Conservation (phyloP, 2,888 invertebrate genomes). For the Mimas tiliae region DNA sequence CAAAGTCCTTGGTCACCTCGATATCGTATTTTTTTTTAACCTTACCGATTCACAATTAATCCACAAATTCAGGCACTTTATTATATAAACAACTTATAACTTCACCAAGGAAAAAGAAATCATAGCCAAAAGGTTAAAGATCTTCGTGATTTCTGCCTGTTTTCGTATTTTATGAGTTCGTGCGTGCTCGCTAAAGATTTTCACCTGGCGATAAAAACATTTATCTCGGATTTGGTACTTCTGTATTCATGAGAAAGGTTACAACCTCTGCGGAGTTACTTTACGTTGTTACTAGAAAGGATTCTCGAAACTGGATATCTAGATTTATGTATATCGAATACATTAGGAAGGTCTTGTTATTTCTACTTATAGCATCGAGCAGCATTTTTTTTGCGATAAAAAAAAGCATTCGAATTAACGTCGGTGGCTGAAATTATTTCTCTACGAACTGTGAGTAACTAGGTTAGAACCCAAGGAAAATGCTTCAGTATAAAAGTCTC, state of each 20-base stretch:
- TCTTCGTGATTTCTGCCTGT: slow-evolving; percentile 7
- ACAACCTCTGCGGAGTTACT: neutral
- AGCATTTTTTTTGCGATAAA: no score
- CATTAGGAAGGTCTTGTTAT: neutral
- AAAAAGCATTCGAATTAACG: no score
- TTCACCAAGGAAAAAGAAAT: neutral
- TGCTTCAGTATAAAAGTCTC: no score
- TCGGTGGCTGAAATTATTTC: no score
- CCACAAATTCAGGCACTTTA: no score
- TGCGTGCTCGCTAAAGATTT: slow-evolving; percentile 14
- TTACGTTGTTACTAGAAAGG: neutral
- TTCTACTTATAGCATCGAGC: no score
- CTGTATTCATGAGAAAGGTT: slow-evolving; percentile 18
- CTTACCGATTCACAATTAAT: no score
- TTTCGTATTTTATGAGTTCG: slow-evolving; percentile 9
- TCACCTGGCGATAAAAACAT: slow-evolving; percentile 10
- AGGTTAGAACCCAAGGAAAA: no score
- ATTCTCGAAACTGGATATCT: neutral
- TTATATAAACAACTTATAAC: neutral
- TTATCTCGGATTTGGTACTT: neutral
- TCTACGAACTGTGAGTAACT: no score
- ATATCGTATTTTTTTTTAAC: no score
- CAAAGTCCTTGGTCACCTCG: no score
- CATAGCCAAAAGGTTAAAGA: neutral
- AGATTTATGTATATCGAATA: neutral